Evolutionary conservation across 2,797 vertebrate genomes (phyloP).

Genomic region (Clarias platycephalus): DNA sequence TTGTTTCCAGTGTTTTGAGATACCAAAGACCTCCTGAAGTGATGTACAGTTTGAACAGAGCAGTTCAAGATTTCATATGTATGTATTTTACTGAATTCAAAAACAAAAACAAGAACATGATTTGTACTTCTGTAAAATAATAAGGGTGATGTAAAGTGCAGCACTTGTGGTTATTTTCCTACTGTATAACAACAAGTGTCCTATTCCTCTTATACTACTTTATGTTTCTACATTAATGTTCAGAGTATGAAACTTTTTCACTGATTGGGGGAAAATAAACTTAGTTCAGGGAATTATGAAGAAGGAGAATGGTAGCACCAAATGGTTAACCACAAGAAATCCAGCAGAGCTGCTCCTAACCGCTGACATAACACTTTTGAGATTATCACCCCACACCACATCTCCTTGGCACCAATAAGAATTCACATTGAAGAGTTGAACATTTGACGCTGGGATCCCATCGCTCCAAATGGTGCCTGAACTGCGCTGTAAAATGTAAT

Average conservation of each 20-base stretch:
- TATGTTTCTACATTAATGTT: background rate
- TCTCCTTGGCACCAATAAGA: constrained; percentile 64
- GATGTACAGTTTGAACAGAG: background rate
- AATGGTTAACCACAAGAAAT: constrained; percentile 55
- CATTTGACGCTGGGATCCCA: constrained; percentile 63
- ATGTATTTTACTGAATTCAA: background rate
- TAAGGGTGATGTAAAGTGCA: background rate
- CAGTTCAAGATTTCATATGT: background rate
- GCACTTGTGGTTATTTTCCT: background rate
- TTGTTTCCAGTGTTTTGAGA: background rate
- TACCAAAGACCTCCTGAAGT: background rate
- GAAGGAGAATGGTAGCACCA: constrained; percentile 49
- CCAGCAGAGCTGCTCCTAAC: constrained; percentile 59
- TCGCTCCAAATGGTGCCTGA: constrained; percentile 64
- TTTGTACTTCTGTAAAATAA: background rate
- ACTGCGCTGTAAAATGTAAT: constrained; percentile 73
- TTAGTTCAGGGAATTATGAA: constrained; percentile 16
- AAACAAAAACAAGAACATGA: background rate
- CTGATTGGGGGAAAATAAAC: constrained; percentile 33
- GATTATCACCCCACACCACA: constrained; percentile 64
- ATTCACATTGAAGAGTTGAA: constrained; percentile 64
- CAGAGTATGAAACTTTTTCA: background rate
- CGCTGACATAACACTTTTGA: constrained; percentile 67
- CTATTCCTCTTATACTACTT: background rate
- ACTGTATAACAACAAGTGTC: background rate